Base-by-base conservation (phyloP, 2,888 invertebrate species). In the Xanthia togata region DNA sequence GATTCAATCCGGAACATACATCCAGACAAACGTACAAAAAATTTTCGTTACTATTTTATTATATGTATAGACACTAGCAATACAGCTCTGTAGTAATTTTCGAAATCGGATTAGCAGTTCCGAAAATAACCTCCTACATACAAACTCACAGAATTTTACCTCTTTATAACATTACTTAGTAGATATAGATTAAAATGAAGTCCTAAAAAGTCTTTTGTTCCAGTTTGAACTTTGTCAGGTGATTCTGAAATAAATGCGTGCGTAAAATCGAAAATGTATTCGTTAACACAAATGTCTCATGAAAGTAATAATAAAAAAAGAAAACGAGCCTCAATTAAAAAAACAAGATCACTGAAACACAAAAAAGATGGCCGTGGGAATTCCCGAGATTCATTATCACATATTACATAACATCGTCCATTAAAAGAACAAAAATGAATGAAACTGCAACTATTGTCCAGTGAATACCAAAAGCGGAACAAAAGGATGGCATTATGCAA, bases 401-500 rank as follows among this genome's bases (percentile, higher is more conserved):
- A 60, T 73, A 44, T 79, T 81, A 59, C 79, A 71, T 78, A 83
- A 87, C 26, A 41, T 41, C 62, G 12, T 70, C 53, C 73, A 71
- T 76, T 63, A 68, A 78, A 47, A 79, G 14, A 64, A 47, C 8
- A 80, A 74, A 50, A 81, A 73, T 74, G 60, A 82, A 83, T 83
- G 73, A 65, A 83, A 77, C 35, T 72, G 59, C 76, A 70, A 57
- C 76, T 62, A 79, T 80, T 78, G 80, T 87, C 70, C 77, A 41
- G 62, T 44, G 76, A 75, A 63, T 59, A 63, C 82, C 79, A 81
- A 78, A 87, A 80, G 63, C 55, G 70, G 76, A 70, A 88, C 73
- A 82, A 88, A 84, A 81, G 85, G 81, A 86, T 57, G 67, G 70
- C n/a, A 44, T 89, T 84, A 85, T 83, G 88, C 70, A 84, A 87